Base-by-base conservation (phyloP, 2,888 invertebrate genomes). In the Hirtodrosophila histrioides region DNA sequence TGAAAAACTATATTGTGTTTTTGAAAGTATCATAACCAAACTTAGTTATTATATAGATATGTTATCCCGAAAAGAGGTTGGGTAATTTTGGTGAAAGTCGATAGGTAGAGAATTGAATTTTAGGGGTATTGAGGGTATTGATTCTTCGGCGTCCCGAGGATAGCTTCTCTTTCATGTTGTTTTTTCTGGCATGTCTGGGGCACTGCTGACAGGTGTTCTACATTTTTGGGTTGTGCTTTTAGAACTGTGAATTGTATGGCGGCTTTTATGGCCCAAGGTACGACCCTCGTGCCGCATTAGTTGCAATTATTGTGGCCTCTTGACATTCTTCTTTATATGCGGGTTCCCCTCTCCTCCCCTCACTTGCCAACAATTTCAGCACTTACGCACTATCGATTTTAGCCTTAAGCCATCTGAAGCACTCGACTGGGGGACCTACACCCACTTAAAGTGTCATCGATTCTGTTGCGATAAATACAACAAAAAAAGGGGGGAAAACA, bases 221-320 rank as follows among this genome's bases (percentile, higher is more conserved):
- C 46, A 66, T 62, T 71, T 63, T 81, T 68, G 39, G 67, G 58
- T 41, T 78, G 49, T 57, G 46, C 46, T 55, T 53, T 62, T 63
- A 46, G 39, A 37, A 27, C 29, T 27, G 29, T 12, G 8, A 50
- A 36, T 49, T 39, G 35, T 36, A 11, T 45, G 66, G 50, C 60
- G 45, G 10, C 53, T 54, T 78, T 85, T 75, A 55, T 86, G 71
- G 86, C 67, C 69, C 81, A 83, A 86, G 86, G 84, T 77, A 44
- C 62, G 78, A 78, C 84, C 84, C 86, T 84, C 83, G 66, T 29
- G 51, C 36, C 55, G 84, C 72, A 84, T 84, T 84, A 87, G 87
- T 71, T 85, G 79, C 76, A 86, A 84, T 84, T 84, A 84, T 87
- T 87, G 84, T 83, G 84, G 83, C 84, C 84, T 84, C 84, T 84